Base-by-base conservation (phyloP, 2,888 invertebrate genomes). In the Ametastegia equiseti region DNA sequence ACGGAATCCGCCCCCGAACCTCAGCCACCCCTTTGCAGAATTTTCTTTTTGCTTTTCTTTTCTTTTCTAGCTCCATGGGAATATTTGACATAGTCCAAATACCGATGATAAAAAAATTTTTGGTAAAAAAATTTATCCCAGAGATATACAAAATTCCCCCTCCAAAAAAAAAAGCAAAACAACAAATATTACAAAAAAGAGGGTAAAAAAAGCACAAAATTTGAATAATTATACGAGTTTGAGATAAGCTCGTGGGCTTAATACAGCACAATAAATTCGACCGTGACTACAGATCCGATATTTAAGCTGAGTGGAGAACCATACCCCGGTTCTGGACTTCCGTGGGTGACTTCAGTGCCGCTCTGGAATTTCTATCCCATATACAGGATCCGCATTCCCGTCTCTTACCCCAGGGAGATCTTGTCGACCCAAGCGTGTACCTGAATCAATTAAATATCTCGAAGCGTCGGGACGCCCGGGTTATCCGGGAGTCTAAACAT, bases 361-460 rank as follows among this genome's bases (percentile, higher is more conserved):
- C 42, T 36, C 33, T 47, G 71, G 71, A 71, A 71, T 71, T 71
- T 71, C 71, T 47, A n/a, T 71, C 45, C 47, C 45, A 45, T 71
- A 71, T 30, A 47, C 42, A n/a, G 7, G n/a, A n/a, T n/a, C 30
- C 71, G 30, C 71, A 71, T 71, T 71, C 47, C 27, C 27, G 71
- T 27, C 27, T 27, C 27, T 30, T 42, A 13, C 71, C n/a, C 69
- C 5, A 45, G 47, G 71, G 47, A 71, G 30, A 47, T n/a, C 15
- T 47, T 47, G 71, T 27, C 71, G 42, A 71, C 71, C 71, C 71
- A 27, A 13, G 73, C 80, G 83, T 78, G 83, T 85, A 85, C 88
- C 86, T 86, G 85, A 87, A 89, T 89, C 89, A 89, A 89, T 89
- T 89, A 88, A 89, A 89, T 88, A 88, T 89, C 87, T 87, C 83